Conservation (phyloP, 2,888 invertebrate genomes). For the Petrophora chlorosata region DNA sequence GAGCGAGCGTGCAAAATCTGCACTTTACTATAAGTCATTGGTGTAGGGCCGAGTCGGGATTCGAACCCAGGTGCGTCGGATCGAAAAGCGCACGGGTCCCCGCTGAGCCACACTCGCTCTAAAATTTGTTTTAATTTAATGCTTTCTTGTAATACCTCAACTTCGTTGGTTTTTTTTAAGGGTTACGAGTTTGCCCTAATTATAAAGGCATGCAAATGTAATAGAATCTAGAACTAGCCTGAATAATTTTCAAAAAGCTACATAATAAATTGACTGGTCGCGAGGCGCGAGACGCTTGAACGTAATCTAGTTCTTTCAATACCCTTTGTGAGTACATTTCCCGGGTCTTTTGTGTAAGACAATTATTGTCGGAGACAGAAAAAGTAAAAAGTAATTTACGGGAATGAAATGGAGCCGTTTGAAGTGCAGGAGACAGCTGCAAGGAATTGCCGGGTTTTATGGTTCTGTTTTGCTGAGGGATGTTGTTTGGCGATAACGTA, state of each 20-base stretch:
- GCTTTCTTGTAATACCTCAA: too few species aligned
- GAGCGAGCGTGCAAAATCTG: too few species aligned
- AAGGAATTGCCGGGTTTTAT: conserved; percentile 23
- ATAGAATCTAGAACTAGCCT: background rate
- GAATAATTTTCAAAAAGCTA: conserved; percentile 1
- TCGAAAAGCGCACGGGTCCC: too few species aligned
- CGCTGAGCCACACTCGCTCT: too few species aligned
- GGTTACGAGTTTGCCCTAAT: too few species aligned
- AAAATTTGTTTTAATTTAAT: too few species aligned
- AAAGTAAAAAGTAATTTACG: conserved; percentile 68
- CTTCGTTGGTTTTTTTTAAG: too few species aligned
- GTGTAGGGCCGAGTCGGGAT: too few species aligned
- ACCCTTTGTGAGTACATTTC: conserved; percentile 71
- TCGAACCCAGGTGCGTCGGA: too few species aligned
- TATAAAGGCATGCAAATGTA: too few species aligned
- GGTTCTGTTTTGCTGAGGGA: conserved; percentile 9
- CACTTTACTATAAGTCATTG: too few species aligned
- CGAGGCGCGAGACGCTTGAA: conserved; percentile 39
- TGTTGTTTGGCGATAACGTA: conserved; percentile 12
- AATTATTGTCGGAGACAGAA: conserved; percentile 71
- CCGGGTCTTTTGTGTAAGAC: conserved; percentile 72
- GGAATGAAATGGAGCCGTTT: conserved; percentile 48
- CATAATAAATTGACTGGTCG: conserved; percentile 18
- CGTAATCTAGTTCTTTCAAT: conserved; percentile 77
- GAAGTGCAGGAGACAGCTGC: conserved; percentile 34